Percentiles rank a stretch among this genome's conserved stretches.
These are phyloP conservation scores for Eurois occulta DNA, from an alignment of 2,888 invertebrate species.

Conservation along the genomic window DNA sequence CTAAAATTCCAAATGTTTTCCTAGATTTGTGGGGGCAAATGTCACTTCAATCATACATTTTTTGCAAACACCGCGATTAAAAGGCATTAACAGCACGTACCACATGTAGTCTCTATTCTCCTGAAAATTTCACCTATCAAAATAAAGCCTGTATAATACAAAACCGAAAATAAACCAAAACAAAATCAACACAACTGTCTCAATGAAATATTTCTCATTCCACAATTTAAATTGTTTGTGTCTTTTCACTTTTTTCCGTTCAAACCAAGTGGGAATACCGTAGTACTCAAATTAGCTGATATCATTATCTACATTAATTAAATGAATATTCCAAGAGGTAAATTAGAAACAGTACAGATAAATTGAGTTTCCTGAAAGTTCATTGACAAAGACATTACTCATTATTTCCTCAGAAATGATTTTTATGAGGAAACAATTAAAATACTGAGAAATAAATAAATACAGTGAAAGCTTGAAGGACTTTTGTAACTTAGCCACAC, in stretches of 20 bases:
- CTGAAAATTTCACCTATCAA: background rate
- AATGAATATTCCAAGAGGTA: constrained; percentile 20
- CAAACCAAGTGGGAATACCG: constrained; percentile 5
- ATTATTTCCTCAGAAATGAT: constrained; percentile 3
- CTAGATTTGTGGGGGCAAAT: background rate
- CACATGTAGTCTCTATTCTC: background rate
- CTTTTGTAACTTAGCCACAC: background rate
- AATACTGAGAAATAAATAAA: constrained; percentile 3
- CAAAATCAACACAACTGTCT: background rate
- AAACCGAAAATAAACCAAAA: background rate
- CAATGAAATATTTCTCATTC: background rate
- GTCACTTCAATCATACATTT: background rate
- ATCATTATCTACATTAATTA: constrained; percentile 14
- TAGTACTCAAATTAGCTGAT: constrained; percentile 24
- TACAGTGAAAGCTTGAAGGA: background rate
- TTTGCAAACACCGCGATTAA: background rate
- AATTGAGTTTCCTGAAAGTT: constrained; percentile 6
- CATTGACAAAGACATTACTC: constrained; percentile 12
- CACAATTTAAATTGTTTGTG: background rate
- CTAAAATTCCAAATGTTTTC: constrained; percentile 13
- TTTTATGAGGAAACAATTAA: constrained; percentile 6
- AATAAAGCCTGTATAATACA: background rate
- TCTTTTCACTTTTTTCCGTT: background rate
- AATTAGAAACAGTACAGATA: background rate
- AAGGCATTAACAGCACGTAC: too few relatives aligned